Evolutionary conservation across 2,888 invertebrate genomes (phyloP), one percentile per base, ranked within the genome.

Genomic region (Nymphalis polychloros): DNA sequence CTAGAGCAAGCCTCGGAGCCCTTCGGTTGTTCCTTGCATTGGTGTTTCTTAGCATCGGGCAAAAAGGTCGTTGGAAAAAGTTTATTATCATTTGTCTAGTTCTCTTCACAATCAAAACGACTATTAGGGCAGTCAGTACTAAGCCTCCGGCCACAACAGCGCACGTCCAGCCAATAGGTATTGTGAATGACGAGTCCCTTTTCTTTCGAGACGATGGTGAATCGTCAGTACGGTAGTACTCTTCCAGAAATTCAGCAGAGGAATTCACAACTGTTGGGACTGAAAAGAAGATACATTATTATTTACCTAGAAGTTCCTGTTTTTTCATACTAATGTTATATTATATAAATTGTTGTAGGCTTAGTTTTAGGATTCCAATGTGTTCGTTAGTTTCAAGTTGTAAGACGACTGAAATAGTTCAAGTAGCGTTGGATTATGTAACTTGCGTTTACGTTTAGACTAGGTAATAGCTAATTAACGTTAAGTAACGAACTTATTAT

Each of bases 21-120:
- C 82, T 87, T 75, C 83, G 89, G 82, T 87, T 94, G 85, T 85
- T 93, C 77, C 85, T 85, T 52, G 83, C 77, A 73, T 80, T 89
- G 1, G 84, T 86, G 77, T 75, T 86, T 75, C 82, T 88, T 78
- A 88, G 75, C 0, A 85, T 86, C n/a, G 89, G 90, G 73, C 90
- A 92, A 78, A 90, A 91, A 1, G 88, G 90, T 77, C 88, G 94
- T 89, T 85, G 94, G 7, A 92, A 75, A 78, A 92, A 73, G 23
- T 89, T 88, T 0, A 91, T 89, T 4, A 92, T 89, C 31, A 91
- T 79, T 6, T 90, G 80, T 31, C 92, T 79, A 1, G 87, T 84
- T 27, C 86, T 82, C 69, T 90, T 90, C 0, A 95, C 95, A 20
- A 96, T 93, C 2, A 96, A 86, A 0, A 95, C 94, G 13, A 95